Percentiles rank a stretch among this genome's conserved stretches.
Conservation (phyloP, 2,888 invertebrate genomes). For the Tipula confusa region DNA sequence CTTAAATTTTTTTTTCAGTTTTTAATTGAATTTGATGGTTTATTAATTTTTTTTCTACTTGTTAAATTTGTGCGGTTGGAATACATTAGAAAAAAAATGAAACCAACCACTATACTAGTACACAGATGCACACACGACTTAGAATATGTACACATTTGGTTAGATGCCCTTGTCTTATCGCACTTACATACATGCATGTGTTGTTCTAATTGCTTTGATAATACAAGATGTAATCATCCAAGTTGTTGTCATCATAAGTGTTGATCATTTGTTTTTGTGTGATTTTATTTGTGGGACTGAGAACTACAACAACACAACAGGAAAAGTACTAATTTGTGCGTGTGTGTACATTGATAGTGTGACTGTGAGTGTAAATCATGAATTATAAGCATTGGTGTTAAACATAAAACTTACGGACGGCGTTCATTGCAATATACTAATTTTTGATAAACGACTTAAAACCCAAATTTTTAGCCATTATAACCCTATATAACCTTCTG, state of each 20-base stretch:
- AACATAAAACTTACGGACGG: no score
- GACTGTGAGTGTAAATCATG: no score
- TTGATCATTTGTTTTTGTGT: not conserved
- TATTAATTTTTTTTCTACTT: slow-evolving; percentile 20
- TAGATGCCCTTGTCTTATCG: not conserved
- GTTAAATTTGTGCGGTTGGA: not conserved
- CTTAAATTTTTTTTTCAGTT: not conserved
- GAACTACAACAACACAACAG: no score
- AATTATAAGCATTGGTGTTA: no score
- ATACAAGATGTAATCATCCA: not conserved
- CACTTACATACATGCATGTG: not conserved
- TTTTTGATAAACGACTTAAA: no score
- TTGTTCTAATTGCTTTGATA: not conserved
- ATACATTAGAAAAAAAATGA: not conserved
- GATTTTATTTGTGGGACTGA: not conserved
- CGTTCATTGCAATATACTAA: no score
- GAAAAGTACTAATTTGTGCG: no score
- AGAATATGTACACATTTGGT: not conserved
- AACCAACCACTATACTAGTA: no score
- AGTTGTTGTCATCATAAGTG: not conserved
- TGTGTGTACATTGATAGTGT: no score
- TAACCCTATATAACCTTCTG: no score
- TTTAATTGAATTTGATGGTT: slow-evolving; percentile 30
- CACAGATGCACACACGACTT: not conserved
- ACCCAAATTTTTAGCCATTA: no score